A percentile compares a stretch with the other conserved stretches of the same genome.
Evolutionary conservation across 2,888 invertebrate genomes (phyloP).

Genomic region (Lasioglossum calceatum): DNA sequence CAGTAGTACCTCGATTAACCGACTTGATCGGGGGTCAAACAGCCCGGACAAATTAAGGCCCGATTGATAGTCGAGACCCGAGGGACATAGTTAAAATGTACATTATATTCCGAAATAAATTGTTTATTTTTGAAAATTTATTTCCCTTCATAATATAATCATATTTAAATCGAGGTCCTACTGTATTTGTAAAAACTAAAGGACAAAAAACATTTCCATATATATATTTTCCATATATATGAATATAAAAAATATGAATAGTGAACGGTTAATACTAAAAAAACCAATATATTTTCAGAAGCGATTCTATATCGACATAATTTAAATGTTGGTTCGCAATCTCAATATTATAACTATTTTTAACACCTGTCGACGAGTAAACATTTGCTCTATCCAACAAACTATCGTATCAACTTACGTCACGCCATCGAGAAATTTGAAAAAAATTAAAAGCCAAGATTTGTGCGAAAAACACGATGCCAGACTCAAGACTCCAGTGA

Average conservation of each 20-base stretch:
- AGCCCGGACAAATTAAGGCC: no score
- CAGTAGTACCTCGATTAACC: no score
- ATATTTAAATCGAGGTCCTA: no score
- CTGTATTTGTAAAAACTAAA: not conserved
- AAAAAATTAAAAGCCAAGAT: conserved; percentile 80
- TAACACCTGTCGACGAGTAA: no score
- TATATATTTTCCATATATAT: not conserved
- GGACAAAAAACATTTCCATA: not conserved
- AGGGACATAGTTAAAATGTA: no score
- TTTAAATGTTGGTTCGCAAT: not conserved
- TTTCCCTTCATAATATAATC: no score
- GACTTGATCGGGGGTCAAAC: no score
- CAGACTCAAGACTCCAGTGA: conserved; percentile 76
- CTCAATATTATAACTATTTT: not conserved
- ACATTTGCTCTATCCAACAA: not conserved
- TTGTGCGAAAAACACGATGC: conserved; percentile 78
- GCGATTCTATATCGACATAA: not conserved
- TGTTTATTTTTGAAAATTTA: no score
- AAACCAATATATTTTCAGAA: not conserved
- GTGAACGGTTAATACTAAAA: not conserved
- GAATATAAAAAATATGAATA: not conserved
- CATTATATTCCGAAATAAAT: no score
- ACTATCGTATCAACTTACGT: conserved; percentile 75
- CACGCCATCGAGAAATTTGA: conserved; percentile 81
- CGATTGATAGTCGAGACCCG: no score